Base-by-base conservation (phyloP, 2,113 vertebrate genomes). In the Anas platyrhynchos region DNA sequence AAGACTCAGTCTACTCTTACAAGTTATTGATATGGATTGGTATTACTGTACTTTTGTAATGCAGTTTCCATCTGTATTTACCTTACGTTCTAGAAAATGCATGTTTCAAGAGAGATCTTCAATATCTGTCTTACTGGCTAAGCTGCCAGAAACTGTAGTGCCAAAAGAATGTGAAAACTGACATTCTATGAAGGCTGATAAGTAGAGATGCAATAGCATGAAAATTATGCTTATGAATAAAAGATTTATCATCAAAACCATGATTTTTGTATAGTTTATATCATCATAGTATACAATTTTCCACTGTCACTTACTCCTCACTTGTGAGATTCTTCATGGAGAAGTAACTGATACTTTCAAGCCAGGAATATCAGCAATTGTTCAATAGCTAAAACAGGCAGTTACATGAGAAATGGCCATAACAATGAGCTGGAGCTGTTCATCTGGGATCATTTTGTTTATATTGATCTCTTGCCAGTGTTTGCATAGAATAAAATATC, bases 161-260 rank as follows among this genome's bases (percentile, higher is more conserved):
- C 74, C 91, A 91, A 69, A 96, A 89, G 88, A 95, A 92, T 76
- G 92, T 73, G 89, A 86, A 94, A 89, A 89, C 94, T 86, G 81
- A 66, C 91, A 66, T 86, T 63, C 85, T 92, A 95, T 54, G 85
- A 89, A 96, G 83, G 86, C 92, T 94, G 96, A 96, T 93, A 95
- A 94, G 94, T 63, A 91, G 75, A 94, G 86, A 94, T 88, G 86
- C 96, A 93, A 94, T 26, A 96, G 95, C 27, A 34, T 83, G 81
- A 73, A 96, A 95, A 95, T 96, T 86, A 92, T 94, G 83, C 86
- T 52, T 91, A 88, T 89, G 91, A 97, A 97, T 96, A 97, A 96
- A 96, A 96, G 67, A 92, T 91, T 88, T 89, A 93, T 83, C 54
- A 44, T 82, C 82, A 88, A 65, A 25, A 77, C 80, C 73, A 89